Conservation (phyloP, 1,140 invertebrate species). For the Oedothorax gibbosus region DNA sequence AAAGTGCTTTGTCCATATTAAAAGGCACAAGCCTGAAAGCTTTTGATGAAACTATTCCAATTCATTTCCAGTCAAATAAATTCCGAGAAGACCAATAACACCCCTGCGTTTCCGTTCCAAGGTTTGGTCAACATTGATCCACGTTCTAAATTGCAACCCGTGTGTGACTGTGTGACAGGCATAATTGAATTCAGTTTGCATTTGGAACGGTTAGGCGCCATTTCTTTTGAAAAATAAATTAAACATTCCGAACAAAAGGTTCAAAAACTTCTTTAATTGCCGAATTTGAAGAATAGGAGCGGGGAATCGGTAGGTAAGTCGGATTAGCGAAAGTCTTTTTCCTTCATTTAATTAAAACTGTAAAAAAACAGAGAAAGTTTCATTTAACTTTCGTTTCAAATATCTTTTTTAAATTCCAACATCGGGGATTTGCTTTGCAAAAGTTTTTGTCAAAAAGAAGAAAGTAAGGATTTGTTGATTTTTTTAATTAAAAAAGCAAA, state of each 20-base stretch:
- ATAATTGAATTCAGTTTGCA: slow-evolving; percentile 16
- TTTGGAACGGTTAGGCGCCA: not conserved
- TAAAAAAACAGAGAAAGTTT: slow-evolving; percentile 4
- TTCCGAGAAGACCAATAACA: slow-evolving; percentile 12
- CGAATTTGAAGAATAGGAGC: slow-evolving; percentile 25
- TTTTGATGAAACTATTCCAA: no score
- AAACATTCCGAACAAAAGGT: not conserved
- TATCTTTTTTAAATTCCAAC: slow-evolving; percentile 14
- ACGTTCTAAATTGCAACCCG: not conserved
- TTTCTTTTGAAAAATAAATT: not conserved
- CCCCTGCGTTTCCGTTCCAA: not conserved
- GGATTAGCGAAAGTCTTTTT: not conserved
- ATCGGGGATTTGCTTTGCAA: not conserved
- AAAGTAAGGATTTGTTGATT: no score
- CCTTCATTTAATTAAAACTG: slow-evolving; percentile 20
- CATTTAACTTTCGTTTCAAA: slow-evolving; percentile 46
- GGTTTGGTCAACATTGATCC: slow-evolving; percentile 5
- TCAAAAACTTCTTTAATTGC: slow-evolving; percentile 29
- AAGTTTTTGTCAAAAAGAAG: not conserved
- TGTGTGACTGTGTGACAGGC: slow-evolving; percentile 15
- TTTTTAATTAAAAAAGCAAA: not conserved
- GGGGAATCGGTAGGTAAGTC: not conserved
- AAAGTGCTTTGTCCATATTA: no score
- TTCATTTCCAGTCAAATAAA: no score
- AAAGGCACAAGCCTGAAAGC: no score